These are phyloP conservation scores for Hyperoplus immaculatus DNA, from an alignment of 2,797 vertebrate species.

Conservation along the genomic window DNA sequence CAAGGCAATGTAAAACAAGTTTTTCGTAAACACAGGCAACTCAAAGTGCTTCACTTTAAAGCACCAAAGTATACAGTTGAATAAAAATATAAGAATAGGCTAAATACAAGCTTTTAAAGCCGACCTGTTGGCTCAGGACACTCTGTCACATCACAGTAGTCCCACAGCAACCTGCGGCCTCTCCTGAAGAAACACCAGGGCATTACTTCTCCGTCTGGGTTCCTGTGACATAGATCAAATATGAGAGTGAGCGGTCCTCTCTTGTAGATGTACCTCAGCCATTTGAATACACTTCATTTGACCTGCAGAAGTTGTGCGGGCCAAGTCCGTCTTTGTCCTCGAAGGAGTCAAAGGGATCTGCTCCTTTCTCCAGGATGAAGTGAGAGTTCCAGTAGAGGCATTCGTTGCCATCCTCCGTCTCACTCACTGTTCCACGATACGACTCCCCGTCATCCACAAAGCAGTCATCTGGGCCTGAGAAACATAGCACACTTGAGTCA, in stretches of 20 bases:
- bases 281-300: not conserved
- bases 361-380: constrained; percentile 74
- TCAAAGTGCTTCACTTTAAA: no score
- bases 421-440: constrained; percentile 82
- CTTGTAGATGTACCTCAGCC: not conserved
- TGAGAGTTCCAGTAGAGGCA: constrained; percentile 88
- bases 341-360: constrained; percentile 65
- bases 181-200: constrained; percentile 87
- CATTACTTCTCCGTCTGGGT: constrained; percentile 83
- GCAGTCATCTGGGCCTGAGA: constrained; percentile 81
- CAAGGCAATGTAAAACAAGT: no score
- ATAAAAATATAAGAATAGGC: no score
- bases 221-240: constrained; percentile 68
- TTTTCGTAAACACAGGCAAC: no score
- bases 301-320: constrained; percentile 87
- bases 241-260: not conserved
- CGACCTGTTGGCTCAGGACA: constrained; percentile 74
- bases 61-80: no score
- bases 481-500: constrained; percentile 24
- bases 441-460: constrained; percentile 79
- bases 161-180: constrained; percentile 75
- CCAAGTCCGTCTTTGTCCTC: constrained; percentile 79
- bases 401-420: constrained; percentile 79
- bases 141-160: constrained; percentile 78
- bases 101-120: not conserved